Evolutionary conservation across 37 sponge, comb jelly and placozoan species (phyloP), one percentile per base, ranked within the genome.

Genomic region (Corticium candelabrum): DNA sequence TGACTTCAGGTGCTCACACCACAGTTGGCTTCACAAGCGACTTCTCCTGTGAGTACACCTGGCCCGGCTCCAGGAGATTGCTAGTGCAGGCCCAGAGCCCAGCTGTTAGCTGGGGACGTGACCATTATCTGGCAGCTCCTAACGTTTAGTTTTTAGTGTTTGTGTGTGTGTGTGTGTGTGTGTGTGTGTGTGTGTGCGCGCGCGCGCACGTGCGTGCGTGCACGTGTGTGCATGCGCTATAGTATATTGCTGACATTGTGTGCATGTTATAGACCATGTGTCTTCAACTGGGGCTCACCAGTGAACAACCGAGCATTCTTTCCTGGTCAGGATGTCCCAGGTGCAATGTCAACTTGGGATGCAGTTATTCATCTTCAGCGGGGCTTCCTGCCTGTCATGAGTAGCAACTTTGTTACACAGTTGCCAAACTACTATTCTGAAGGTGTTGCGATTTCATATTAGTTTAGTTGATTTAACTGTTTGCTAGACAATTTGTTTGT

Each of bases 321-420:
- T 35, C 77, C 77, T 11, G 41, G 77, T 67, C 77, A 76, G 67
- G 77, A 76, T n/a, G 21, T 15, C 5, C 77, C 77, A 21, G 29
- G 62, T 4, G 11, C 21, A 35, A 7, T 35, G 7, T 40, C 77
- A 11, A 76, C 77, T 57, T 76, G 77, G 77, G 15, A 35, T 27
- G 77, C 77, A 35, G 5, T 7, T 62, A 68, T 56, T 11, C 27
- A n/a, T 29, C n/a, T 70, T 29, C 73, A 7, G 31, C 5, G 36
- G 29, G 73, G 73, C 73, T 70, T 7, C 21, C 7, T 15, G 5
- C 31, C 21, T 7, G 31, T 70, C 31, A 4, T 70, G 73, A 70
- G 73, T 32, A 32, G 73, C 5, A 15, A 70, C 21, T 50, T 50
- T 21, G n/a, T n/a, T n/a, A n/a, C n/a, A n/a, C n/a, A n/a, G n/a